Evolutionary conservation across 2,888 invertebrate genomes (phyloP), one percentile per base, ranked within the genome.

Genomic region (Odontomyia ornata): DNA sequence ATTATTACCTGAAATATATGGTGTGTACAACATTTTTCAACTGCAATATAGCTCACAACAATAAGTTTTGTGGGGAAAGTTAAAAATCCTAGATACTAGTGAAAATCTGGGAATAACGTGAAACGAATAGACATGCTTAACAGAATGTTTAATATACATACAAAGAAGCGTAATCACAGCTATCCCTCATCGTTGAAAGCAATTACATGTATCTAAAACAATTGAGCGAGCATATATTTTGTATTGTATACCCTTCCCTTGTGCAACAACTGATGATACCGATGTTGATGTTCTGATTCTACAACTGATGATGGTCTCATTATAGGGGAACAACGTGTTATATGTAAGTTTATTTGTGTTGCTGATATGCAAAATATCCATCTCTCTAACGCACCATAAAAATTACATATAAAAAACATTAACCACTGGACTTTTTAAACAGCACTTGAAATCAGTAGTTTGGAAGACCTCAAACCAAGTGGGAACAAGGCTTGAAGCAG

Each of bases 361-460:
- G 28, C 13, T 28, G 13, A 1, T 65, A 36, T 36, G 36, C 36
- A 9, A 36, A 36, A 36, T 36, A 36, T 36, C 36, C 36, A 36
- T 36, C 36, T 9, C 36, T 36, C 36, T 36, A 36, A 36, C 36
- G 9, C 9, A 36, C 36, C 9, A 36, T 36, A 36, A 36, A 36
- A 36, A 36, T 36, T 36, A 36, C 36, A 36, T 36, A 36, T 36
- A 36, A 36, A 36, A 36, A 36, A 52, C 18, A 43, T 67, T 67
- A 23, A 67, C 67, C 43, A 36, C 46, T 21, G 43, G 60, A 43
- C 30, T 73, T 73, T 73, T 23, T 56, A 56, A 57, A 27, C 57
- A 73, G 73, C 23, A 75, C 62, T 75, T 76, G 28, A 73, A 73
- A 79, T 79, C 79, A 77, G 79, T 79, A 62, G 79, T 69, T 77